phyloP scores from a whole-genome alignment of 2,797 vertebrate genomes.

The Sebastes cheni region DNA sequence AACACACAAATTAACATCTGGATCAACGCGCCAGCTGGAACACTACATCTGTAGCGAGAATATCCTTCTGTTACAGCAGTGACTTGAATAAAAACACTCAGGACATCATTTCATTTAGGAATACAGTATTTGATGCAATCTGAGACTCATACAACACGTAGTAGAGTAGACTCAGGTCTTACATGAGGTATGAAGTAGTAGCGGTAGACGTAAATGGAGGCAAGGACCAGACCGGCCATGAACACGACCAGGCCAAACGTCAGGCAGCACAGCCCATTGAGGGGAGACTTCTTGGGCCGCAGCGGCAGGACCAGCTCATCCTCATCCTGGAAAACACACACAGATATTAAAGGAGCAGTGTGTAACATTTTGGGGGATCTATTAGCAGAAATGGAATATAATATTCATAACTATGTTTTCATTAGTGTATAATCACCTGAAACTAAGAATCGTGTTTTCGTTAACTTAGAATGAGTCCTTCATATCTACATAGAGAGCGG shows the following conservation, averaged over 20 bases:
- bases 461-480: no score
- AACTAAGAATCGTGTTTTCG: no score
- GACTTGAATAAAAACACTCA: not conserved
- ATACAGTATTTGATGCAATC: not conserved
- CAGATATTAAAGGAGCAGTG: not conserved
- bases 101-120: not conserved
- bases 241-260: slow-evolving; percentile 88
- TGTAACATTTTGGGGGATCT: no score
- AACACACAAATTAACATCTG: not conserved
- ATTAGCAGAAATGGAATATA: no score
- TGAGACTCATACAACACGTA: not conserved
- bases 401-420: no score
- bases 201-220: slow-evolving; percentile 92
- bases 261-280: slow-evolving; percentile 91
- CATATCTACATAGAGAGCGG: no score
- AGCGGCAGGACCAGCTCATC: slow-evolving; percentile 81
- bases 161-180: slow-evolving; percentile 21
- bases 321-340: slow-evolving; percentile 73
- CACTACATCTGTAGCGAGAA: not conserved
- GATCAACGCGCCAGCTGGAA: not conserved
- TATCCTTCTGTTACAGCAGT: not conserved
- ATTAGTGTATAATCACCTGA: no score
- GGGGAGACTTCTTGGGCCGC: slow-evolving; percentile 79
- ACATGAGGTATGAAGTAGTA: slow-evolving; percentile 93
- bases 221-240: slow-evolving; percentile 90